A percentile compares a stretch with the other conserved stretches of the same genome.
These are phyloP conservation scores for Eubasilissa regina DNA, from an alignment of 1,140 invertebrate species.

Conservation along the genomic window DNA sequence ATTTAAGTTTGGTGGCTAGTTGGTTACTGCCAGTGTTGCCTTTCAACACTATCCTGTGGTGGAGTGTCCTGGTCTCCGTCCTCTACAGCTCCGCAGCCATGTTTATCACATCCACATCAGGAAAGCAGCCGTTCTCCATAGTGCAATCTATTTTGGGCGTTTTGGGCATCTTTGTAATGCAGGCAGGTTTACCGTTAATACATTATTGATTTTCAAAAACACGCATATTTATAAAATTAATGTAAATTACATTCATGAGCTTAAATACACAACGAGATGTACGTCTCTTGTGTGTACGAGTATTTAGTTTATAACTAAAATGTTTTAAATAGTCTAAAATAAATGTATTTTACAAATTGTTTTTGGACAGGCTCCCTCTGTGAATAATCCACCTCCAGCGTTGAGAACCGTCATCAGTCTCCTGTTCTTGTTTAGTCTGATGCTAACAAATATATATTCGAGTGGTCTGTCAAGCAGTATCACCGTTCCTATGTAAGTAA, in stretches of 20 bases:
- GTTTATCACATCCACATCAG: slow-evolving; percentile 62
- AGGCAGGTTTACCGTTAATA: slow-evolving; percentile 62
- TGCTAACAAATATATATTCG: slow-evolving; percentile 72
- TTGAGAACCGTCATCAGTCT: slow-evolving; percentile 64
- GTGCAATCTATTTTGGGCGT: slow-evolving; percentile 65
- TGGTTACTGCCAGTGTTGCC: slow-evolving; percentile 68
- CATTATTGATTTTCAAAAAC: too few species aligned
- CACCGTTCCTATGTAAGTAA: slow-evolving; percentile 71
- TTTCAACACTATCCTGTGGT: slow-evolving; percentile 65
- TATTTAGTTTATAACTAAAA: not conserved
- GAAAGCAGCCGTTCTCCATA: slow-evolving; percentile 54
- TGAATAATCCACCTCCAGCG: slow-evolving; percentile 60
- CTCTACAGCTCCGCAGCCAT: slow-evolving; percentile 64
- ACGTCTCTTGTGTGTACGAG: not conserved
- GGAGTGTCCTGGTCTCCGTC: slow-evolving; percentile 63
- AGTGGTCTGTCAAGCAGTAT: slow-evolving; percentile 73
- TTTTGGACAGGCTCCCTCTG: slow-evolving; percentile 46
- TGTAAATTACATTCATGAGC: too few species aligned
- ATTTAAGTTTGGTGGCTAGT: slow-evolving; percentile 64
- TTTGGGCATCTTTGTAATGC: slow-evolving; percentile 68
- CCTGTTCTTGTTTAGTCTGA: slow-evolving; percentile 68
- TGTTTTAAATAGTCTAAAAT: too few species aligned
- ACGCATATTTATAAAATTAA: too few species aligned
- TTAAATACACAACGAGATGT: not conserved
- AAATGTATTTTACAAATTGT: too few species aligned